These are phyloP conservation scores for Phataginus tetradactyla DNA, from an alignment of 2,797 vertebrate genomes.

Conservation along the genomic window DNA sequence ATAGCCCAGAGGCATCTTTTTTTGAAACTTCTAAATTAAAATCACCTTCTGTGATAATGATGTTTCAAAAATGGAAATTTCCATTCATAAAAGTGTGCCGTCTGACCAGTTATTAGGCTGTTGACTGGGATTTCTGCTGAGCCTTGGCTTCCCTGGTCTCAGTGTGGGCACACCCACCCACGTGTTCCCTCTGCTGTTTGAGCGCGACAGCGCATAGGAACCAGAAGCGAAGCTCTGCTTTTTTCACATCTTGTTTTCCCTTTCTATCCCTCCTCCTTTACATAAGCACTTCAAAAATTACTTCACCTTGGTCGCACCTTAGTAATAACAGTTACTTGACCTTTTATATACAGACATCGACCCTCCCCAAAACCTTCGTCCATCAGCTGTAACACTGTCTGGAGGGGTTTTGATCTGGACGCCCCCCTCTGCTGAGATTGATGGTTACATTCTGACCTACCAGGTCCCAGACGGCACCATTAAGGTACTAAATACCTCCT, in stretches of 20 bases:
- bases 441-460: conserved; percentile 91
- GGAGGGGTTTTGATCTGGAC: conserved; percentile 89
- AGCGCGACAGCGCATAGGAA: neutral
- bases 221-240: neutral
- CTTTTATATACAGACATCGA: conserved; percentile 89
- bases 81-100: conserved; percentile 47
- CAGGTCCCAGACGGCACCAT: conserved; percentile 84
- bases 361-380: conserved; percentile 89
- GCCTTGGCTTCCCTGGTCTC: neutral
- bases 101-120: neutral
- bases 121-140: neutral
- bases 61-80: conserved; percentile 72
- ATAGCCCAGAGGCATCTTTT: conserved; percentile 67
- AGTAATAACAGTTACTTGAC: neutral
- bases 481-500: conserved; percentile 74
- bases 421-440: conserved; percentile 89
- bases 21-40: conserved; percentile 72
- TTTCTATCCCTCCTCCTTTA: neutral
- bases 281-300: neutral
- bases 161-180: fast-evolving
- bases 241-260: neutral
- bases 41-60: conserved; percentile 38
- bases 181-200: neutral
- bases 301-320: neutral
- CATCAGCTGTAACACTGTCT: conserved; percentile 86